A percentile compares a stretch with the other conserved stretches of the same genome.
These are phyloP conservation scores for Stegostoma tigrinum DNA, from an alignment of 2,113 vertebrate genomes.

Conservation along the genomic window DNA sequence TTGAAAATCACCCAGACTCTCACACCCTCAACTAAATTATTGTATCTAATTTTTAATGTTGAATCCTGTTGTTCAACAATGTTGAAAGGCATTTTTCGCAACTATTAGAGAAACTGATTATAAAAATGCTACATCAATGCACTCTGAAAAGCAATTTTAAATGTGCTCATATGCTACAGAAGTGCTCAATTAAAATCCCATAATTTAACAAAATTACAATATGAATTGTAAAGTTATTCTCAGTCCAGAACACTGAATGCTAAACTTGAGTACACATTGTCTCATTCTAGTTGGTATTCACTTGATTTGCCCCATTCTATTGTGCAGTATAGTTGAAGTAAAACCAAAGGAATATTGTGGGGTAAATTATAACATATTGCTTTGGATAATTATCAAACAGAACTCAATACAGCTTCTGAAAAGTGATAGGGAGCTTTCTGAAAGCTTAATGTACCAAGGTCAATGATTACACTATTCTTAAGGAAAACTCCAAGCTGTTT, in stretches of 20 bases:
- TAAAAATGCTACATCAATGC: background rate
- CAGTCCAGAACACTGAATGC: background rate
- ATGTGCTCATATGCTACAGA: background rate
- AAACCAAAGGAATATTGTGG: background rate
- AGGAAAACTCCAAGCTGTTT: background rate
- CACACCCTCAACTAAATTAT: background rate
- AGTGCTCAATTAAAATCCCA: background rate
- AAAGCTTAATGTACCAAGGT: background rate
- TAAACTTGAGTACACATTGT: background rate
- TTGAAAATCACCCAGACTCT: background rate
- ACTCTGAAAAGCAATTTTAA: background rate
- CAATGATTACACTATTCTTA: background rate
- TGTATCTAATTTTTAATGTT: background rate
- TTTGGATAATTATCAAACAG: background rate
- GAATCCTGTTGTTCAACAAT: background rate
- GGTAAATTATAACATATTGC: background rate
- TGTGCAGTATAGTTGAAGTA: background rate
- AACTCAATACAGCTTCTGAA: background rate
- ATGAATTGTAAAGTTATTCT: background rate
- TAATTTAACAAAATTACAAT: background rate
- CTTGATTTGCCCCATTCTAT: background rate
- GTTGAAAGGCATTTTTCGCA: background rate
- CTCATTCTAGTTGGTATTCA: background rate
- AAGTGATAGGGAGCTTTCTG: background rate
- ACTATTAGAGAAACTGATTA: background rate